A percentile compares a stretch with the other conserved stretches of the same genome.
phyloP scores from a whole-genome alignment of 1,140 invertebrate genomes.

The Ostrea denselamellosa region DNA sequence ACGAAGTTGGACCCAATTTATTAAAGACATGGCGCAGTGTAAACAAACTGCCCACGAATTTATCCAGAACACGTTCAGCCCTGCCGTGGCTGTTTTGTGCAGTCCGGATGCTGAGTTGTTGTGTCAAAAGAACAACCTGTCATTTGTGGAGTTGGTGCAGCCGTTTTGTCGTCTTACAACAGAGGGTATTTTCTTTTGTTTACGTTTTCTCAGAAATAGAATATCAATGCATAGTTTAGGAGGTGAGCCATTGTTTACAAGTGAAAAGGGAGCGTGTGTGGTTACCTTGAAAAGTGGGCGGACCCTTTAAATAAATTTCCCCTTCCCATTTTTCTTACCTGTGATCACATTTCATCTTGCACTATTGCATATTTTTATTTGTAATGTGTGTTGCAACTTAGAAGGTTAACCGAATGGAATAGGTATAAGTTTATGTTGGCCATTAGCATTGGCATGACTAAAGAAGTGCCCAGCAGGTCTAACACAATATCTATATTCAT shows the following conservation, averaged over 20 bases:
- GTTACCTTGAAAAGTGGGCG: slow-evolving; percentile 24
- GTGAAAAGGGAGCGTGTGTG: not conserved
- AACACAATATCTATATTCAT: too few species aligned
- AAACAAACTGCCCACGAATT: slow-evolving; percentile 87
- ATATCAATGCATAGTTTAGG: not conserved
- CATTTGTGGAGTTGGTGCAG: slow-evolving; percentile 92
- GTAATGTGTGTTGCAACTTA: too few species aligned
- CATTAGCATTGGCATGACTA: too few species aligned
- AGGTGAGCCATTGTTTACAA: not conserved
- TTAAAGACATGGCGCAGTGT: slow-evolving; percentile 77
- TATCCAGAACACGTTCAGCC: slow-evolving; percentile 92
- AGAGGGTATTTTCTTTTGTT: slow-evolving; percentile 83
- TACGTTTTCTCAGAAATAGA: not conserved
- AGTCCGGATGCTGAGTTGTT: slow-evolving; percentile 89
- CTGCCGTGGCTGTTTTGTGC: slow-evolving; percentile 90
- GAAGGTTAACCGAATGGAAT: too few species aligned
- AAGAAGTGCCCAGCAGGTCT: too few species aligned
- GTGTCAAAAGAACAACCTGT: slow-evolving; percentile 94
- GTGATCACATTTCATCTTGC: too few species aligned
- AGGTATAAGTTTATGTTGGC: too few species aligned
- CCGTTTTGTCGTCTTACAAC: slow-evolving; percentile 90
- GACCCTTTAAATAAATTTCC: not conserved
- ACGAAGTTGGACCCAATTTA: not conserved
- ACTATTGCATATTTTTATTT: too few species aligned
- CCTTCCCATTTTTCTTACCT: too few species aligned